A percentile compares a stretch with the other conserved stretches of the same genome.
These are phyloP conservation scores for Alosa alosa DNA, from an alignment of 2,113 vertebrate species.

Conservation along the genomic window DNA sequence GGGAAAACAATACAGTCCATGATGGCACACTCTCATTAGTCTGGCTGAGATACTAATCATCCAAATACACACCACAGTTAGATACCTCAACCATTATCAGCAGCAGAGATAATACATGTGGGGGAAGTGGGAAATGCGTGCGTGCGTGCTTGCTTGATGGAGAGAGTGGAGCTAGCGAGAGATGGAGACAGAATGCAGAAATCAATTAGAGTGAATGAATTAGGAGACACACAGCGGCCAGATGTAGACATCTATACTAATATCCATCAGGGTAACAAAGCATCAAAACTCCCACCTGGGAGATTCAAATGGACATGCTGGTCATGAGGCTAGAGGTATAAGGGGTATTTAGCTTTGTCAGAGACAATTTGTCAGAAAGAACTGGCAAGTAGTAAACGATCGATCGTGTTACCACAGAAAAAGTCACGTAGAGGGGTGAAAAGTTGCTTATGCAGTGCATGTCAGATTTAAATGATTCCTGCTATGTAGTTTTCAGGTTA, in stretches of 20 bases:
- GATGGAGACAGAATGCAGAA: neutral
- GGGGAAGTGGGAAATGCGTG: neutral
- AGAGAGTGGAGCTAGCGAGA: neutral
- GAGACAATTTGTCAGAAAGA: neutral
- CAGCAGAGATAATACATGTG: neutral
- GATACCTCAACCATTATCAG: neutral
- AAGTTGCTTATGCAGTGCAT: neutral
- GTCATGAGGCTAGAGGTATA: neutral
- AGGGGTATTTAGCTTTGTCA: neutral
- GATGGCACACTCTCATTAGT: neutral
- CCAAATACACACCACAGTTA: neutral
- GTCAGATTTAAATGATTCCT: neutral
- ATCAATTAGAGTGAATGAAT: neutral
- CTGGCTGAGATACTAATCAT: neutral
- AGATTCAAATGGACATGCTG: neutral
- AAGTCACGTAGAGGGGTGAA: neutral
- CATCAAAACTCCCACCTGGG: neutral
- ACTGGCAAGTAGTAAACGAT: too few relatives aligned
- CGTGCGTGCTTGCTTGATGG: neutral
- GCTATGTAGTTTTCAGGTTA: neutral
- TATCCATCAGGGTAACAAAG: neutral
- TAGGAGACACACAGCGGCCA: neutral
- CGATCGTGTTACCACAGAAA: neutral
- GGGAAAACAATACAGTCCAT: too few relatives aligned
- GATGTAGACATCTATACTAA: neutral